These are phyloP conservation scores for Triplophysa yarkandensis DNA, from an alignment of 2,797 vertebrate genomes.

Conservation along the genomic window DNA sequence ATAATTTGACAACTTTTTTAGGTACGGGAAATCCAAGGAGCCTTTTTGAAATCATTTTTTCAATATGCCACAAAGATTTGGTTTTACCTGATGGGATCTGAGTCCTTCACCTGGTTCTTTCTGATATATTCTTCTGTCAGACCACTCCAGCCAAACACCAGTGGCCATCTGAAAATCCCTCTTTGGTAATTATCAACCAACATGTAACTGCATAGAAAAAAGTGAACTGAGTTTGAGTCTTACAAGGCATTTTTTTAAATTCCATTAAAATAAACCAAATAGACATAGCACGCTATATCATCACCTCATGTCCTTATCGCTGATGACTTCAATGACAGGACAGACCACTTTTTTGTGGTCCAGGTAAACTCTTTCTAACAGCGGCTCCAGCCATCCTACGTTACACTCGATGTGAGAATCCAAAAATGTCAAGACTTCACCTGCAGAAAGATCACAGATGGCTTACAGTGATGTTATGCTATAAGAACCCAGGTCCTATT, in stretches of 20 bases:
- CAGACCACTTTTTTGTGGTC: conserved; percentile 88
- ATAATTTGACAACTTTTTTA: not conserved
- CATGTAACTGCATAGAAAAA: conserved; percentile 86
- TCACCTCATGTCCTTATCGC: conserved; percentile 96
- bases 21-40: not conserved
- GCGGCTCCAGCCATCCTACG: conserved; percentile 95
- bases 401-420: conserved; percentile 98
- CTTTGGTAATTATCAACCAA: conserved; percentile 95
- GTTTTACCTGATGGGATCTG: conserved; percentile 89
- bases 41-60: not conserved
- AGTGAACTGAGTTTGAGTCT: no score
- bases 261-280: not conserved
- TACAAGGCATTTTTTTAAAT: no score
- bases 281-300: not conserved
- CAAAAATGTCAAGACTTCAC: conserved; percentile 91
- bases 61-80: not conserved
- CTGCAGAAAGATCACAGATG: conserved; percentile 64
- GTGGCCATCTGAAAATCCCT: conserved; percentile 94
- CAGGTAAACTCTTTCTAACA: conserved; percentile 86
- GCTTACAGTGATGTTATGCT: conserved; percentile 31
- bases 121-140: conserved; percentile 83
- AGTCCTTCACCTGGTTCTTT: conserved; percentile 84
- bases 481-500: no score
- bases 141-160: conserved; percentile 93
- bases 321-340: conserved; percentile 97